Evolutionary conservation across 2,113 vertebrate species (phyloP).

Genomic region (Gobiocypris rarus): DNA sequence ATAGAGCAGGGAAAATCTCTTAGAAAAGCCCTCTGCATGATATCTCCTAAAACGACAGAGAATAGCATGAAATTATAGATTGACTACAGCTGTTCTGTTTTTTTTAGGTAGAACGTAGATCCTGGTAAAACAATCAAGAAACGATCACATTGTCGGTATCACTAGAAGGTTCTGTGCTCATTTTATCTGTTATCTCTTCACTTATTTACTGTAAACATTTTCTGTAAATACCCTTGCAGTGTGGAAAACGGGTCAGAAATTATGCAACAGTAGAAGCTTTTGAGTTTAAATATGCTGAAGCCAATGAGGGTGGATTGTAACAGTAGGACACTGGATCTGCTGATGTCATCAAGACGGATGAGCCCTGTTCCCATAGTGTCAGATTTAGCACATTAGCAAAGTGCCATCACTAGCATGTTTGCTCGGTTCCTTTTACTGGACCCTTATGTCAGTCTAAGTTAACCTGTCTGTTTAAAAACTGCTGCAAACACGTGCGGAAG

Average conservation of each 20-base stretch:
- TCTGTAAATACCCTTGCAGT: conserved; percentile 37
- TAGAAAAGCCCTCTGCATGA: conserved; percentile 3
- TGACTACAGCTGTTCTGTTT: conserved; percentile 35
- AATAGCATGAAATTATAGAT: conserved; percentile 26
- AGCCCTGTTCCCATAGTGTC: conserved; percentile 70
- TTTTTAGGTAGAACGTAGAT: conserved; percentile 5
- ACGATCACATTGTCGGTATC: background rate
- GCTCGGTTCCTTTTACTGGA: conserved; percentile 54
- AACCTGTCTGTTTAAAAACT: conserved; percentile 22
- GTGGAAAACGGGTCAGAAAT: conserved; percentile 46
- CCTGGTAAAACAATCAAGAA: background rate
- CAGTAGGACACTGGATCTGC: conserved; percentile 76
- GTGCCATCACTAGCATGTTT: conserved; percentile 54
- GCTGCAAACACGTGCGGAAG: background rate
- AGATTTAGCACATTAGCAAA: conserved; percentile 74
- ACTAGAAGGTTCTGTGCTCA: background rate
- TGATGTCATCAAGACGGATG: conserved; percentile 63
- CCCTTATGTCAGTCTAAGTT: conserved; percentile 37
- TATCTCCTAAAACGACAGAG: conserved; percentile 14
- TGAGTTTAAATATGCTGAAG: conserved; percentile 35
- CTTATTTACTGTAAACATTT: conserved; percentile 54
- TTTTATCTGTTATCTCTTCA: conserved; percentile 15
- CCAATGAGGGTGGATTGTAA: conserved; percentile 60
- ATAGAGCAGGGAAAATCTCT: background rate
- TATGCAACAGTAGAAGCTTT: conserved; percentile 36